A percentile compares a stretch with the other conserved stretches of the same genome.
These are phyloP conservation scores for Drosophila rhopaloa DNA, from an alignment of 1,140 invertebrate species.

Conservation along the genomic window DNA sequence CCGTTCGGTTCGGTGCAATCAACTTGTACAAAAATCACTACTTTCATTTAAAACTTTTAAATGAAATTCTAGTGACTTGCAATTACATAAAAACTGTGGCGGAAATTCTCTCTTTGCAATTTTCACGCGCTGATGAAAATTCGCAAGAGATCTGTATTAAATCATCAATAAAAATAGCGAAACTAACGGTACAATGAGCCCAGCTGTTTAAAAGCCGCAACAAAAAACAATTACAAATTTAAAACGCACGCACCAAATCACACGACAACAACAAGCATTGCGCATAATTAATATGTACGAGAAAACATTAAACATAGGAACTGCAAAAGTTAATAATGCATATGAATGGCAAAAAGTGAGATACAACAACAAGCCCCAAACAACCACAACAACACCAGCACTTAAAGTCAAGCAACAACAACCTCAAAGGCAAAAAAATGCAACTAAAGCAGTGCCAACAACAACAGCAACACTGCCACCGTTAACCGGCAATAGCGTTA, in stretches of 20 bases:
- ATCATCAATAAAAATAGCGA: conserved; percentile 78
- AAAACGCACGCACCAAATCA: conserved; percentile 65
- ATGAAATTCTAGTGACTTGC: conserved; percentile 68
- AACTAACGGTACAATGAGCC: conserved; percentile 68
- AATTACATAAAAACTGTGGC: conserved; percentile 64
- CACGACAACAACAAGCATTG: conserved; percentile 51
- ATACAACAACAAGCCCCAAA: conserved; percentile 61
- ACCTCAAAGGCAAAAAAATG: conserved; percentile 40
- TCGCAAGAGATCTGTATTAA: conserved; percentile 60
- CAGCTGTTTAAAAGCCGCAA: conserved; percentile 55
- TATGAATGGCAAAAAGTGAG: conserved; percentile 82
- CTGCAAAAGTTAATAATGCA: conserved; percentile 81
- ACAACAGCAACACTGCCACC: conserved; percentile 10
- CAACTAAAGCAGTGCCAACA: conserved; percentile 29
- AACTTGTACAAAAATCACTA: conserved; percentile 36
- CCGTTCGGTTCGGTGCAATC: neutral
- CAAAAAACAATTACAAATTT: conserved; percentile 18
- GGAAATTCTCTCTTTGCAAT: conserved; percentile 40
- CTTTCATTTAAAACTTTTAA: conserved; percentile 74
- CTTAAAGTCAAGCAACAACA: conserved; percentile 34
- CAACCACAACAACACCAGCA: conserved; percentile 38
- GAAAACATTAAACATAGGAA: conserved; percentile 76
- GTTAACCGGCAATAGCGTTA: conserved; percentile 32
- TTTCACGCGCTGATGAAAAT: conserved; percentile 69
- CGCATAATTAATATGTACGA: conserved; percentile 78